Evolutionary conservation across 2,797 vertebrate species (phyloP), one percentile per base, ranked within the genome.

Genomic region (Denticeps clupeoides): DNA sequence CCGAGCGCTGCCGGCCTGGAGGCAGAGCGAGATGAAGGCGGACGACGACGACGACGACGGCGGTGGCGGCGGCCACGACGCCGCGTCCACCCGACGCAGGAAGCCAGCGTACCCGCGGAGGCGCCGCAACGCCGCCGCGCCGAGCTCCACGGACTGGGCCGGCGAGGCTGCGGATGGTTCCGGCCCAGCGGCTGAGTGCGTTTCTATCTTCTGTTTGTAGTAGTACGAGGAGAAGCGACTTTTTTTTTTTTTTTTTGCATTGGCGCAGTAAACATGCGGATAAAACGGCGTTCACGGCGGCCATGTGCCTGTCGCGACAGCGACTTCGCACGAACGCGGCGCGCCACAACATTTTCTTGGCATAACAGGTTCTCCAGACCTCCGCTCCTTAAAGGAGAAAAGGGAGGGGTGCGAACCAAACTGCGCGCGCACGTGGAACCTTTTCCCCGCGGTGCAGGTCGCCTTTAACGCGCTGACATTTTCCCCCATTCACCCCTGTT

Each of bases 51-150:
- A 11, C 12, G 29, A 29, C 29, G 44, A 74, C 73, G 35, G 76
- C 1, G 81, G 69, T n/a, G 74, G 75, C n/a, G 73, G 74, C 1
- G 67, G 51, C 40, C 58, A 61, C 25, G 75, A 85, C 55, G 64
- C 67, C 25, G 71, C 72, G 0, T 77, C 73, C 8, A 74, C 73
- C 50, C 88, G 87, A 59, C 80, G 89, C 59, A 83, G 86, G 67
- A 92, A 89, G 78, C 82, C 89, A 58, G 79, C 83, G 45, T 87
- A 82, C 53, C 85, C 85, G 25, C 83, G 80, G 43, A 80, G 89
- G 32, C 87, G 81, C 71, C 89, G 82, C 69, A 78, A 60, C 44
- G 63, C 78, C 2, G 85, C 82, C 32, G 45, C 73, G 54, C 76
- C 67, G n/a, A 64, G 48, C 42, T 51, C 46, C 8, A 58, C 45